Conservation (phyloP, 2,888 invertebrate species). For the Perizoma affinitatum region DNA sequence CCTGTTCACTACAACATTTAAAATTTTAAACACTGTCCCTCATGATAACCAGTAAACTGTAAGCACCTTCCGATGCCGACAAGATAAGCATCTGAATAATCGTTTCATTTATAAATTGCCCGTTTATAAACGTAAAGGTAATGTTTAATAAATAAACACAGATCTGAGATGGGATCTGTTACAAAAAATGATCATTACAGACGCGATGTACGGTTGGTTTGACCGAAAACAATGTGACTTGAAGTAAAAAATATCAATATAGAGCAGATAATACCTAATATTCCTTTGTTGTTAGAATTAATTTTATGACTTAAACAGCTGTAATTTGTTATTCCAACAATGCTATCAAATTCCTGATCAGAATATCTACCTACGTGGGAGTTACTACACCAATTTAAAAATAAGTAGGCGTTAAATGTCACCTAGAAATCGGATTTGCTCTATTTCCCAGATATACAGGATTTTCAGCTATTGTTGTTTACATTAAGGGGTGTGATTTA, state of each 20-base stretch:
- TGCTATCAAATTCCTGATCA: no score
- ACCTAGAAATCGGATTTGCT: no score
- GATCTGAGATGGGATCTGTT: constrained; percentile 63
- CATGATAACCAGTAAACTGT: constrained; percentile 22
- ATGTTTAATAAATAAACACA: constrained; percentile 46
- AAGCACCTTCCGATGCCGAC: constrained; percentile 49
- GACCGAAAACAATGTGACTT: constrained; percentile 50
- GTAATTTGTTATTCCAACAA: no score
- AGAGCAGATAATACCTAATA: constrained; percentile 46
- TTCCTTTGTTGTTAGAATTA: no score
- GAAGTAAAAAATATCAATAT: constrained; percentile 24
- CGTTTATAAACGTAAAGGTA: constrained; percentile 63
- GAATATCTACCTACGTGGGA: no score
- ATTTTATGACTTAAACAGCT: no score
- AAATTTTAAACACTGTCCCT: constrained; percentile 14
- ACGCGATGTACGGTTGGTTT: constrained; percentile 56
- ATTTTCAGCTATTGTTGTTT: no score
- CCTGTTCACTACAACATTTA: constrained; percentile 10
- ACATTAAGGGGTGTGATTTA: no score
- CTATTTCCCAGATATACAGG: no score
- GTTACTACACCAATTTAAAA: no score
- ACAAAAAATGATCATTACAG: constrained; percentile 69
- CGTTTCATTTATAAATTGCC: constrained; percentile 80
- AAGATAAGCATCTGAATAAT: constrained; percentile 72
- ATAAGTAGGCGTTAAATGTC: no score